These are phyloP conservation scores for Pangasius djambal DNA, from an alignment of 2,797 vertebrate genomes.

Conservation along the genomic window DNA sequence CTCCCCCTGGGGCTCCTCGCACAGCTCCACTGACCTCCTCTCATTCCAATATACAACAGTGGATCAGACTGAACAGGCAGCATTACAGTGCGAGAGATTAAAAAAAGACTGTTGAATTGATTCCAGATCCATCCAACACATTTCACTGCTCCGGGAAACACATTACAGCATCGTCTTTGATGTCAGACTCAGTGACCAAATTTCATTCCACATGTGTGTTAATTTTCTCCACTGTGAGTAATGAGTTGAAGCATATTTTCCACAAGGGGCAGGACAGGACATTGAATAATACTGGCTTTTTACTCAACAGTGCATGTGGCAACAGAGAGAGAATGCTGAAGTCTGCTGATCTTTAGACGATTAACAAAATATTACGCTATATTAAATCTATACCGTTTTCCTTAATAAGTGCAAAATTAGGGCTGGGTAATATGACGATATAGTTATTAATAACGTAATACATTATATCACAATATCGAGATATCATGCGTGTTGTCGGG, in stretches of 20 bases:
- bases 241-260: slow-evolving; percentile 22
- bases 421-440: not conserved
- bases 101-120: slow-evolving; percentile 33
- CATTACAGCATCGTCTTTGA: slow-evolving; percentile 32
- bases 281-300: slow-evolving; percentile 15
- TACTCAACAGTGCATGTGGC: slow-evolving; percentile 9
- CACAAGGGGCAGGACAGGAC: slow-evolving; percentile 21
- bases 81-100: slow-evolving; percentile 19
- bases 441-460: not conserved
- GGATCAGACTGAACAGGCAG: slow-evolving; percentile 31
- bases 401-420: not conserved
- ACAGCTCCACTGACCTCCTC: slow-evolving; percentile 51
- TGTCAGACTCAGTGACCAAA: slow-evolving; percentile 20
- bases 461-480: not conserved
- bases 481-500: no score
- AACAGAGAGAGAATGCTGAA: not conserved
- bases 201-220: slow-evolving; percentile 38
- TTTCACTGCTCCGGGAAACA: slow-evolving; percentile 36
- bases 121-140: slow-evolving; percentile 34
- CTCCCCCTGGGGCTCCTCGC: slow-evolving; percentile 56
- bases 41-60: slow-evolving; percentile 52
- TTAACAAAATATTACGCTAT: not conserved
- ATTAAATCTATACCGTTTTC: not conserved
- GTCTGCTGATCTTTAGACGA: not conserved
- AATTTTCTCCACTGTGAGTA: slow-evolving; percentile 36